Evolutionary conservation across 2,888 invertebrate species (phyloP), one percentile per base, ranked within the genome.

Genomic region (Amiota communis): DNA sequence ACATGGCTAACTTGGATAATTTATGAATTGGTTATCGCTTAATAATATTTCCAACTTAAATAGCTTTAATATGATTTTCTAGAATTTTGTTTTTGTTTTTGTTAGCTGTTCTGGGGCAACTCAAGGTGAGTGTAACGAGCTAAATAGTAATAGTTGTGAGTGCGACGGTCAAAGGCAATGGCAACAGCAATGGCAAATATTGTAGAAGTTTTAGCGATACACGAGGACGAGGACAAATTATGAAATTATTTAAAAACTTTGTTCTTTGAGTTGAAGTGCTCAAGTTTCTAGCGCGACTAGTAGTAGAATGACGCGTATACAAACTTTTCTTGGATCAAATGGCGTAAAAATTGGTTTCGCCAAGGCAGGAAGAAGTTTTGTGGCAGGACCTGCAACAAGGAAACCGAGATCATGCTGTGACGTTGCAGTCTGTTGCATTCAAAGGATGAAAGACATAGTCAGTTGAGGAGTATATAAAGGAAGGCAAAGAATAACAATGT

Each of bases 241-340:
- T 76, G 77, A 77, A 71, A 79, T 78, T 74, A 74, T 67, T 61
- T 23, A 69, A 72, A 72, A 80, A 74, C 65, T 75, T 76, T 76
- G 47, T 53, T 17, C 6, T 70, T 47, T 15, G 57, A 74, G 59
- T 73, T 70, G 65, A 10, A 69, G 72, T 69, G 67, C 63, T 47
- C 68, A 68, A 49, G 57, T 57, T 72, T 15, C 59, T 2, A 48
- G 71, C 53, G 51, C 10, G 13, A 13, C 51, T 36, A 36, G n/a
- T n/a, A n/a, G n/a, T n/a, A n/a, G 36, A 36, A 6, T 6, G 36
- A 46, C 10, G 3, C 59, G 71, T 73, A 80, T 80, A 83, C 81
- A 82, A 87, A 86, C 85, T 86, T 86, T 80, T 78, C 78, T 72
- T 76, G 81, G 77, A 79, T 80, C 75, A 85, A 85, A 79, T 78